Base-by-base conservation (phyloP, 2,113 vertebrate genomes). In the Oostethus manadensis region DNA sequence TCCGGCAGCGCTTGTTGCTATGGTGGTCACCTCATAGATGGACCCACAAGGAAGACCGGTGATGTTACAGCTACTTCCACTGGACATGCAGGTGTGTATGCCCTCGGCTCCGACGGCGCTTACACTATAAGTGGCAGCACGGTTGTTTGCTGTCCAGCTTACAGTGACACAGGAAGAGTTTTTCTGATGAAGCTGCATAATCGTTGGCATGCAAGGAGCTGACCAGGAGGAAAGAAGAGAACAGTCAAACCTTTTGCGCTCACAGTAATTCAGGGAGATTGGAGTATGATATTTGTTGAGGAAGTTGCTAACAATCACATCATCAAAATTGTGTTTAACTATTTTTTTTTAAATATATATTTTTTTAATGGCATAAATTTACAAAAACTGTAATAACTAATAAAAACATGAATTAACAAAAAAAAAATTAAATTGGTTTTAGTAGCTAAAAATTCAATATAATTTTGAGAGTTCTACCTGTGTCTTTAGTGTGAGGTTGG, bases 121-220 rank as follows among this genome's bases (percentile, higher is more conserved):
- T 60, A 92, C 91, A 0, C 86, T 84, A 63, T 94, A 95, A 0
- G 50, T 87, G 6, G 94, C 92, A 0, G 59, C 78, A 1, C 79
- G 57, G 33, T 92, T 97, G 58, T 69, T 76, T 45, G 86, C 22
- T 1, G 60, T 86, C 93, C 94, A 98, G 46, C 76, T 86, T 50
- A 95, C 89, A 0, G 43, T 69, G 53, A 93, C 33, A 4, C 16
- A 48, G 47, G 89, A 89, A 20, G 70, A 70, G 58, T 74, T 75
- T 7, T 84, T 85, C 26, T 73, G 86, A 4, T 84, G 87, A 46
- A 95, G 76, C 15, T 55, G 74, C 78, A 84, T 83, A 68, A 90
- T 89, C 75, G 85, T 83, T 7, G 95, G 94, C 77, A 86, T 93
- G 80, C 94, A 97, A 15, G 96, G 93, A 78, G 91, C 94, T 94